Evolutionary conservation across 92 coral and sea anemone genomes (phyloP).

Genomic region (Paramuricea clavata): DNA sequence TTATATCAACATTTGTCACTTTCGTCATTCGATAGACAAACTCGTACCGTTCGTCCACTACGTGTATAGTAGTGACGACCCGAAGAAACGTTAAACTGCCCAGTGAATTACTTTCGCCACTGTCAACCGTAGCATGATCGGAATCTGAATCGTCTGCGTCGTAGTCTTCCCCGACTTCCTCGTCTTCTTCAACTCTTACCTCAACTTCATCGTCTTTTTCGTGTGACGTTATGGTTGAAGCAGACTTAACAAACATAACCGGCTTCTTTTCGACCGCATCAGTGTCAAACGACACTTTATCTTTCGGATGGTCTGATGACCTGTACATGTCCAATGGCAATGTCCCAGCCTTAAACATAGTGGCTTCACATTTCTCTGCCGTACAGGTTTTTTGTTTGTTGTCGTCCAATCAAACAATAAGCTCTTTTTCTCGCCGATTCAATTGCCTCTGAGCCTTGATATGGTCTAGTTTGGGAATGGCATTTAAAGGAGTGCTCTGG

Average conservation of each 20-base stretch:
- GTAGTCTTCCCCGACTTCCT: conserved; percentile 28
- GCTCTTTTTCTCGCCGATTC: conserved; percentile 45
- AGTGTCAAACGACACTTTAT: conserved; percentile 43
- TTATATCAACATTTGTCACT: too few species aligned
- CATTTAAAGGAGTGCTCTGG: too few species aligned
- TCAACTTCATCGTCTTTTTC: neutral
- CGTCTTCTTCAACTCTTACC: too few species aligned
- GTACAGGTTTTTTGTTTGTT: conserved; percentile 56
- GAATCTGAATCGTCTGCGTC: conserved; percentile 60
- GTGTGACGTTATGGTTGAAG: conserved; percentile 23
- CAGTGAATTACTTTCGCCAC: conserved; percentile 37
- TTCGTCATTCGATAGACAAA: conserved; percentile 10
- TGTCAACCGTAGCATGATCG: conserved; percentile 48
- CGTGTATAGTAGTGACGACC: conserved; percentile 64
- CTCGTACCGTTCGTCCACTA: conserved; percentile 56
- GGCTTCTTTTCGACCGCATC: conserved; percentile 6
- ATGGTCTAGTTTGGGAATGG: too few species aligned
- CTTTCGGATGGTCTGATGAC: conserved; percentile 56
- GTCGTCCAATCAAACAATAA: conserved; percentile 65
- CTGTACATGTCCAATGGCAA: conserved; percentile 68
- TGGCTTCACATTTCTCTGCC: conserved; percentile 64
- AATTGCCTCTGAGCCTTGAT: neutral
- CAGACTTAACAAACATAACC: conserved; percentile 14
- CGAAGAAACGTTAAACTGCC: conserved; percentile 65
- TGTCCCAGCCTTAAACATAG: conserved; percentile 68